Percentiles rank a stretch among this genome's conserved stretches.
Evolutionary conservation across 2,113 vertebrate genomes (phyloP).

Genomic region (Condylura cristata): DNA sequence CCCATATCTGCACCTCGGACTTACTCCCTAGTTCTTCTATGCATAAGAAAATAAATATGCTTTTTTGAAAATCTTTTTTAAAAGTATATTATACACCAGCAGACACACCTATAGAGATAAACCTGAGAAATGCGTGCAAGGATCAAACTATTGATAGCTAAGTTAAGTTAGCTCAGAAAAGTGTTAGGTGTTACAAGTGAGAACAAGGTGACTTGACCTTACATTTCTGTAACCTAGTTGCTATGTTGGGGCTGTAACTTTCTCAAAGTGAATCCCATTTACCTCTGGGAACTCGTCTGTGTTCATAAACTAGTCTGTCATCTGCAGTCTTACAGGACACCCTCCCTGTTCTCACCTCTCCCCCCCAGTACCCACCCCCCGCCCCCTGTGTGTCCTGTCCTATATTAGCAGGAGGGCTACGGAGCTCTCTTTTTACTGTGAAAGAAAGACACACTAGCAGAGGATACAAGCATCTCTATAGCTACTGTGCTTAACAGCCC

Average conservation of each 20-base stretch:
- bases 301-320: neutral
- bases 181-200: accelerated
- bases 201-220: neutral
- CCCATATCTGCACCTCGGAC: too few species aligned
- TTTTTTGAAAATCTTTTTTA: too few species aligned
- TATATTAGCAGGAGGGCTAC: neutral
- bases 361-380: neutral
- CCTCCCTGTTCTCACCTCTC: neutral
- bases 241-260: neutral
- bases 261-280: neutral
- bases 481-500: neutral
- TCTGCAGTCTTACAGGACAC: neutral
- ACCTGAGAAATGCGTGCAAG: neutral
- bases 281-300: neutral
- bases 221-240: neutral
- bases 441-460: neutral
- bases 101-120: neutral
- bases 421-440: neutral
- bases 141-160: neutral
- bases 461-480: neutral
- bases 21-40: too few species aligned
- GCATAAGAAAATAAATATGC: too few species aligned
- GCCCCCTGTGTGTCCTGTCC: neutral
- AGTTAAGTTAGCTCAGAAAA: too few species aligned
- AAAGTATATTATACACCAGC: neutral